Base-by-base conservation (phyloP, 2,797 vertebrate genomes). In the Anomalospiza imberbis region DNA sequence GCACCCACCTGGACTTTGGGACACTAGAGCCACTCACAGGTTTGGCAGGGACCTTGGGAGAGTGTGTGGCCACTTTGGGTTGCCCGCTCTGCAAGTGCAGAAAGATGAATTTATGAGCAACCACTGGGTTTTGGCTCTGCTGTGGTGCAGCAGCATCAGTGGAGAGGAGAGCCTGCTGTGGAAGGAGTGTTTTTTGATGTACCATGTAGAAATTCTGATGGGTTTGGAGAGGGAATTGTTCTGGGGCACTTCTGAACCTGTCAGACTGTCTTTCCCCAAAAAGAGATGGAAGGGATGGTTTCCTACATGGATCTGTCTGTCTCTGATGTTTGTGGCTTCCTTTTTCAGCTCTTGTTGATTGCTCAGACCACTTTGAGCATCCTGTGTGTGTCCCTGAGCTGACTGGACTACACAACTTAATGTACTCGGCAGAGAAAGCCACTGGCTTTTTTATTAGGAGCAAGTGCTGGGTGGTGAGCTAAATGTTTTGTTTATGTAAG, bases 401-500 rank as follows among this genome's bases (percentile, higher is more conserved):
- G 47, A 22, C 48, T 34, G 34, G 34, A 55, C 44, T 22, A 36
- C 7, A 24, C 17, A 34, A 1, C 15, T 82, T 80, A 63, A 2
- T 25, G 34, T 25, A 25, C 1, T 4, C 42, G 67, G 62, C 50
- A 74, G 57, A 70, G 44, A 79, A 73, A 66, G 26, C 14, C 15
- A 18, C 44, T 38, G 44, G 28, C 20, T n/a, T 67, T 71, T 34
- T 83, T 72, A 65, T 45, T 28, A 34, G 24, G 51, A 80, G 24
- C 65, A 34, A 60, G 70, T 28, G 47, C 63, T 55, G 47, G 44
- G 48, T 53, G 42, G 31, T 76, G 53, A 93, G 85, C 58, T 78
- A 24, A 82, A 73, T 10, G 57, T 24, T 95, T 88, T 92, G 74
- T 96, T 96, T 93, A 79, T 92, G 38, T 54, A 67, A 66, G 72